Evolutionary conservation across 2,797 vertebrate genomes (phyloP), one percentile per base, ranked within the genome.

Genomic region (Tangara arthus): DNA sequence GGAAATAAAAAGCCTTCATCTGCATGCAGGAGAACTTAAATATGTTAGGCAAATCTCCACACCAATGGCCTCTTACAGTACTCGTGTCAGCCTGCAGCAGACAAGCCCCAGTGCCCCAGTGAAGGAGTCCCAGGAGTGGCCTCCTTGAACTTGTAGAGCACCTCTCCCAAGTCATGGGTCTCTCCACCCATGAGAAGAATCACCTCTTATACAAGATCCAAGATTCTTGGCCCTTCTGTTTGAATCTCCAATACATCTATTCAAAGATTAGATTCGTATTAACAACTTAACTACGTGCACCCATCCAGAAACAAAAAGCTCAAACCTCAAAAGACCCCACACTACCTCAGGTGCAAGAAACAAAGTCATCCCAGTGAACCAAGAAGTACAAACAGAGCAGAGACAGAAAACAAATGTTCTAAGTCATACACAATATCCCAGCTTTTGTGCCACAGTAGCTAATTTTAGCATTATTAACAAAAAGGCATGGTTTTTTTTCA

Each of bases 401-500:
- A 91, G 39, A 78, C 0, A 22, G 28, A 66, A 91, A 93, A 49
- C 12, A 59, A 75, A 52, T 59, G 12, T 32, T 75, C 21, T 37
- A 47, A 81, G 11, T 12, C 13, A 2, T 53, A 77, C 19, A 52
- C 47, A 88, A n/a, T 30, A 46, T 15, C 39, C 41, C 35, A 86
- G 53, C 15, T 78, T n/a, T 42, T 59, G 6, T 39, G 72, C 32
- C 32, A 12, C 39, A 78, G 11, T 15, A 57, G 68, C 9, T 64
- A 32, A 72, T 76, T 91, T 75, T 49, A 90, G 35, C 35, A 69
- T 53, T 78, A 59, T 68, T 81, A 91, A 68, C 23, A 53, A 37
- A 35, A 71, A 93, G 35, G 22, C 17, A 28, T 12, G 49, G 26
- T 5, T 24, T 6, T 47, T 81, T 90, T 82, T 69, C 69, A 86